These are phyloP conservation scores for Cyclopterus lumpus DNA, from an alignment of 2,797 vertebrate genomes.

Conservation along the genomic window DNA sequence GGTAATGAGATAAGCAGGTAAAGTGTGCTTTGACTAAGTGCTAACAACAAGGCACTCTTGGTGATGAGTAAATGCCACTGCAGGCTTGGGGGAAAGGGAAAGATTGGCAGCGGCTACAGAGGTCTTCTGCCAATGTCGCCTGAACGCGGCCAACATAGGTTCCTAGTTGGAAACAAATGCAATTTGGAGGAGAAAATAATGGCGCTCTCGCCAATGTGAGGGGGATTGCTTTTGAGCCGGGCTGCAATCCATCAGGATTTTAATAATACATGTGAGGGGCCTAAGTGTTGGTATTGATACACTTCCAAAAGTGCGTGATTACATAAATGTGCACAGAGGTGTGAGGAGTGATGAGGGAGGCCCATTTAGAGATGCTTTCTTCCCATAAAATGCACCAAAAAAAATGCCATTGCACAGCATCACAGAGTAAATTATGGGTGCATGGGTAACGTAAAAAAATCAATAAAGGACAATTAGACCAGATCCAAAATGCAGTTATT, in stretches of 20 bases:
- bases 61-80: slow-evolving; percentile 64
- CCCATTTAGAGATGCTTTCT: slow-evolving; percentile 15
- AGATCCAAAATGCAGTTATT: not conserved
- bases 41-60: slow-evolving; percentile 74
- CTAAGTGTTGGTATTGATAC: slow-evolving; percentile 40
- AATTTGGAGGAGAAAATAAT: slow-evolving; percentile 49
- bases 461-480: not conserved
- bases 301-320: slow-evolving; percentile 30
- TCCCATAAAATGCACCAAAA: not conserved
- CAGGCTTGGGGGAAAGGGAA: slow-evolving; percentile 50
- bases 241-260: slow-evolving; percentile 32
- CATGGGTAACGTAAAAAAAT: not conserved
- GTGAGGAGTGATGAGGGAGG: slow-evolving; percentile 10
- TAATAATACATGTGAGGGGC: slow-evolving; percentile 27
- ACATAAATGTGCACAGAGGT: slow-evolving; percentile 24
- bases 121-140: slow-evolving; percentile 56
- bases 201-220: not conserved
- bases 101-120: slow-evolving; percentile 62
- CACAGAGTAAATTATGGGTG: not conserved
- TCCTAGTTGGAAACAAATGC: slow-evolving; percentile 61
- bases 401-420: not conserved
- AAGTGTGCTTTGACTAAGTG: slow-evolving; percentile 72
- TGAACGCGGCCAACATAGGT: slow-evolving; percentile 46
- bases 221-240: slow-evolving; percentile 28
- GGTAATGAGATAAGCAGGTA: slow-evolving; percentile 78